Evolutionary conservation across 2,888 invertebrate genomes (phyloP), one percentile per base, ranked within the genome.

Genomic region (Mythimna impura): DNA sequence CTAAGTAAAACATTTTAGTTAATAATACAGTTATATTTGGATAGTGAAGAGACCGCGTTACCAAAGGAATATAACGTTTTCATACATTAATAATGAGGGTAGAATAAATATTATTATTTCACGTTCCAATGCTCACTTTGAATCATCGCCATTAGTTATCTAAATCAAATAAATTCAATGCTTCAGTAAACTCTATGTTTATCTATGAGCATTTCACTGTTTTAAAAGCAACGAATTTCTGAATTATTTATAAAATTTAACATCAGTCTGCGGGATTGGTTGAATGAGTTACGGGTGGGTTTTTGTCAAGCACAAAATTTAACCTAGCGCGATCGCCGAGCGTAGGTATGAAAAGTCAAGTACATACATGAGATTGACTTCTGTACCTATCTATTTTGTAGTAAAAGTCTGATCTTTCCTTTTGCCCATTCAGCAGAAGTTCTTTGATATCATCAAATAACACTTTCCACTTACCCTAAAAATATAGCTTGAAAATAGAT

Each of bases 71-170:
- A 43, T 52, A 68, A 22, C 43, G 25, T 50, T 71, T 60, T 25
- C 54, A 67, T 71, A 78, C 47, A 78, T 78, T 57, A 66, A 54
- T 50, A 76, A 65, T 61, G 40, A 65, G 68, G 43, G 40, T 55
- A 52, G 50, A 63, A 63, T 66, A 78, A 66, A 77, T 54, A 54
- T 67, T 52, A 66, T 52, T 60, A 58, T 17, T 63, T 67, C 36
- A 62, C 61, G 61, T 65, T 50, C 34, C 36, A 65, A 54, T 50
- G 47, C 58, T 30, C 62, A 36, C 65, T 78, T 76, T 62, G 62
- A 78, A 40, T 69, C 20, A 40, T 68, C 54, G 25, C 5, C 12
- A 34, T 22, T 25, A 17, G 17, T 20, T 47, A 40, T 55, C 36
- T 20, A 70, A 65, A 65, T 68, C n/a, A 55, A 55, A 30, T 65